Evolutionary conservation across 2,113 vertebrate species (phyloP), one percentile per base, ranked within the genome.

Genomic region (Seriola dumerili): DNA sequence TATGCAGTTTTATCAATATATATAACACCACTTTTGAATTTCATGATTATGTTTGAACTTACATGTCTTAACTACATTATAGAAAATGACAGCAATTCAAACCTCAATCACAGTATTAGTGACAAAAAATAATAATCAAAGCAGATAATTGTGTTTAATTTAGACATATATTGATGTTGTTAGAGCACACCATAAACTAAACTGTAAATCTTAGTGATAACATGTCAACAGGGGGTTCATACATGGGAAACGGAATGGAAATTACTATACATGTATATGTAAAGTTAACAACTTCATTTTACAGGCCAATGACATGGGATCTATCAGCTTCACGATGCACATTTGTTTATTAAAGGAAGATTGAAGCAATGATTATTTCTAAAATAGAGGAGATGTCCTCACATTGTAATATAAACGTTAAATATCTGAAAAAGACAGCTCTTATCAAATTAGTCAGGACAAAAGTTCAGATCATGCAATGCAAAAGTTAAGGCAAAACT

Each of bases 381-480:
- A 46, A 16, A 25, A 17, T 10, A 23, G 2, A 65, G 11, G 7
- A 48, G 23, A 55, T 54, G 32, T 62, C 42, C 36, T 55, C 54
- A 67, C n/a, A 57, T 46, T 77, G 36, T 44, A 2, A 42, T 57
- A 40, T 48, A 44, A 44, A 54, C 59, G 19, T 58, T 55, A 83
- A 42, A 81, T 76, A 76, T 66, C 72, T 86, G 80, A 91, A 90
- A 92, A 93, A 92, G 94, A 29, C 89, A 91, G 72, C 40, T 46
- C 32, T n/a, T 23, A 44, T 62, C 62, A 68, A 50, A 59, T 78
- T 10, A 21, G 32, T 57, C 5, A 40, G 13, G 55, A 72, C 44
- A 36, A 23, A 64, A 40, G n/a, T 59, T 40, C 36, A 88, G 42
- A 7, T 72, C 95, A 96, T 96, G 95, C 96, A 94, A 29, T 0